Percentiles rank a stretch among this genome's conserved stretches.
These are phyloP conservation scores for Psammodynastes pulverulentus DNA, from an alignment of 2,113 vertebrate species.

Conservation along the genomic window DNA sequence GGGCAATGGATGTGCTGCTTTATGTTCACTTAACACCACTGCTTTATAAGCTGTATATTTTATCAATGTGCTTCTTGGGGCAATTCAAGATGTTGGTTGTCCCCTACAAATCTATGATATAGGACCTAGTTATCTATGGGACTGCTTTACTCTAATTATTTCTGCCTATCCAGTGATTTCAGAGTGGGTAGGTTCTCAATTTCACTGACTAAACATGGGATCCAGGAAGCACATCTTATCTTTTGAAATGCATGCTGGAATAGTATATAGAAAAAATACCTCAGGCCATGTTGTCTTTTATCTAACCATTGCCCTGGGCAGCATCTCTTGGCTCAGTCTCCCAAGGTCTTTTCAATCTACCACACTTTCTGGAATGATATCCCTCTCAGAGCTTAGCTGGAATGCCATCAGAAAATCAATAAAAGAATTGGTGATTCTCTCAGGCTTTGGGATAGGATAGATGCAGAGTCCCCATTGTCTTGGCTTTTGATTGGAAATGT, in stretches of 20 bases:
- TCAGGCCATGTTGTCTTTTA: background rate
- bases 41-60: background rate
- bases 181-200: background rate
- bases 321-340: background rate
- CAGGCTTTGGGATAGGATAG: background rate
- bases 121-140: background rate
- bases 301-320: background rate
- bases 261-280: background rate
- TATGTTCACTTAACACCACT: background rate
- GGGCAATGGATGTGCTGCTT: background rate
- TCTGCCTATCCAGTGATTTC: background rate
- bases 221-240: background rate
- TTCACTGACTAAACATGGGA: background rate
- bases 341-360: background rate
- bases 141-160: background rate
- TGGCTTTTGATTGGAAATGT: background rate
- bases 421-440: background rate
- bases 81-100: background rate
- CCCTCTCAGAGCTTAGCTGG: background rate
- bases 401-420: background rate
- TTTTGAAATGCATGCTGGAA: background rate
- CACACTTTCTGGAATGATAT: background rate
- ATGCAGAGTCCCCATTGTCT: background rate
- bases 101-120: background rate
- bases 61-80: background rate